Conservation (phyloP, 2,113 vertebrate species). For the Athene noctua region DNA sequence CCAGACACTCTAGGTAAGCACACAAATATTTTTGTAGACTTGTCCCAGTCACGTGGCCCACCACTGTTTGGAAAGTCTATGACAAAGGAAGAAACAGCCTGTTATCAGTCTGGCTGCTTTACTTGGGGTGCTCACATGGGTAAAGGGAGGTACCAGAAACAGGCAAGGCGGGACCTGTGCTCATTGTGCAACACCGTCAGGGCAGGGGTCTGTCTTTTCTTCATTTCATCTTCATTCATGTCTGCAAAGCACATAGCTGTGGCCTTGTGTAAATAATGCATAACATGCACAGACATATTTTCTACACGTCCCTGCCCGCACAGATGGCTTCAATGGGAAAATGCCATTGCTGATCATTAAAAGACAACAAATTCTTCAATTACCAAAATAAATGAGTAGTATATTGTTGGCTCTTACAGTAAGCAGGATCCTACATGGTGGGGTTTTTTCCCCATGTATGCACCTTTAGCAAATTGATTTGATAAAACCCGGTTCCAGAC, state of each 20-base stretch:
- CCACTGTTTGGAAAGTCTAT: not conserved
- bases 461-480: slow-evolving; percentile 66
- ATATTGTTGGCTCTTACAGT: not conserved
- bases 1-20: not conserved
- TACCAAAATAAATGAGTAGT: not conserved
- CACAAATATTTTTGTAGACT: not conserved
- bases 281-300: slow-evolving; percentile 45
- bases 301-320: not conserved
- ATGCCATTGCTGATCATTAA: not conserved
- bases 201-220: not conserved
- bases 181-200: not conserved
- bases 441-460: not conserved
- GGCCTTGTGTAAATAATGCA: slow-evolving; percentile 55
- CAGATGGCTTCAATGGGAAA: slow-evolving; percentile 34
- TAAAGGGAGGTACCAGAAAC: not conserved
- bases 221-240: slow-evolving; percentile 8
- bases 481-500: slow-evolving; percentile 61
- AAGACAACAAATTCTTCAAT: slow-evolving; percentile 1
- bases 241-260: slow-evolving; percentile 28
- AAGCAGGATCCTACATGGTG: not conserved
- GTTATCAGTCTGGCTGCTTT: not conserved
- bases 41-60: not conserved
- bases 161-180: not conserved
- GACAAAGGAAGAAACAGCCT: not conserved
- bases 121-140: rapidly evolving